A percentile compares a stretch with the other conserved stretches of the same genome.
Evolutionary conservation across 2,888 invertebrate genomes (phyloP).

Genomic region (Keiferia lycopersicella): DNA sequence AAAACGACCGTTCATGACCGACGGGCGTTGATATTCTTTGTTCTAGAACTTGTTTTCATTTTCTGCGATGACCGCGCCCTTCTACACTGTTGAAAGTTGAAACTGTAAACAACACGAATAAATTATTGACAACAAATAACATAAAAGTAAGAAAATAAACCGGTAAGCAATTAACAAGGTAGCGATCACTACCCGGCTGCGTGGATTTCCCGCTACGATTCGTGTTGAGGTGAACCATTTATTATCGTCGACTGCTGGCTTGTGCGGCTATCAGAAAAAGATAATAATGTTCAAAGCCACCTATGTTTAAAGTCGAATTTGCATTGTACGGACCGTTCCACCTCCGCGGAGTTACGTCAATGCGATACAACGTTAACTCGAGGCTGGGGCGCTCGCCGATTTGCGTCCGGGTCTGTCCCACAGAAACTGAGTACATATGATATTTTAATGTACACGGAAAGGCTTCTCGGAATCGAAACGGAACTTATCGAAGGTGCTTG

Average conservation of each 20-base stretch:
- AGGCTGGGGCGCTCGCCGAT: constrained; percentile 67
- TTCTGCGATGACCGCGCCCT: constrained; percentile 31
- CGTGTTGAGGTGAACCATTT: constrained; percentile 77
- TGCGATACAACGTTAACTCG: constrained; percentile 77
- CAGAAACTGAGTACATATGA: constrained; percentile 52
- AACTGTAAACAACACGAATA: constrained; percentile 53
- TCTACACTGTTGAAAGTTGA: constrained; percentile 38
- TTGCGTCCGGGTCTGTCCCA: constrained; percentile 75
- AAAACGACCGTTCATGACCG: constrained; percentile 13
- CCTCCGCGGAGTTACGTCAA: constrained; percentile 77
- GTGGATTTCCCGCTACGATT: constrained; percentile 79
- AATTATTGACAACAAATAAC: constrained; percentile 47
- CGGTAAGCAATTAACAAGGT: constrained; percentile 67
- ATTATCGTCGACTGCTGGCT: constrained; percentile 74
- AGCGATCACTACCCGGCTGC: constrained; percentile 75
- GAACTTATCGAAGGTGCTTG: constrained; percentile 46
- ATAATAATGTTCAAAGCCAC: constrained; percentile 49
- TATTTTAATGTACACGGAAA: constrained; percentile 40
- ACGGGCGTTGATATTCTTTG: constrained; percentile 24
- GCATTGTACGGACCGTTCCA: constrained; percentile 53
- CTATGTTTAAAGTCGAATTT: constrained; percentile 63
- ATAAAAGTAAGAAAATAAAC: constrained; percentile 60
- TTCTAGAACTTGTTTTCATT: constrained; percentile 28
- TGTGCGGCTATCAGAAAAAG: constrained; percentile 49
- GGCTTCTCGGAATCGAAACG: constrained; percentile 50